Evolutionary conservation across 2,113 vertebrate species (phyloP), one percentile per base, ranked within the genome.

Genomic region (Megalops atlanticus): DNA sequence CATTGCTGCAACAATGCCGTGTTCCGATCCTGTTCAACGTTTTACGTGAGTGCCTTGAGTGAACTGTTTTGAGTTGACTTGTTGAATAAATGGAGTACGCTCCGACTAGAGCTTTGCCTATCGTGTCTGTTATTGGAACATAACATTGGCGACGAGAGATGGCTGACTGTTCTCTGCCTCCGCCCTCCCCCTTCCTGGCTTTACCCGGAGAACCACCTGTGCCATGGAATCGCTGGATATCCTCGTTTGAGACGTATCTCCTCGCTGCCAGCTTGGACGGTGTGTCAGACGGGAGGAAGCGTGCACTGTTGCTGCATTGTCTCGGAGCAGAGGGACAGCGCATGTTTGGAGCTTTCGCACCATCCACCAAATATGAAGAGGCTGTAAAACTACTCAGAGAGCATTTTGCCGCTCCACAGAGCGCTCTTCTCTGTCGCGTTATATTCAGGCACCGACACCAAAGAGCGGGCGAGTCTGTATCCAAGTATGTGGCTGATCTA

Each of bases 241-340:
- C 49, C 49, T 52, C 16, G 49, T 52, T 52, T 52, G 49, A 52
- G 49, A 52, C 49, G 21, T 52, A 52, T 14, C 12, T 52, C 49
- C 11, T 52, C 16, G 49, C 49, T 52, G 16, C 49, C 49, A 18
- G 3, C 8, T 52, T 52, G 49, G 49, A 52, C 49, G 49, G 21
- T 18, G 7, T 52, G 49, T 52, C 49, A 52, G 49, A 52, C 49
- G 49, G 49, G 49, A 52, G 49, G 21, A 52, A 52, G 49, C 16
- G 49, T 52, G 49, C 49, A 52, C 31, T n/a, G 14, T 18, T n/a
- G 11, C 69, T 71, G 69, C 21, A 31, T n/a, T 71, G 69, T 71
- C 69, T 71, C 69, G 27, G 16, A 71, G 43, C 69, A 71, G 69
- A 71, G 69, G 69, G 24, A 24, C 69, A 71, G 35, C 69, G 69